A percentile compares a stretch with the other conserved stretches of the same genome.
These are phyloP conservation scores for Lithophane semibrunnea DNA, from an alignment of 2,888 invertebrate species.

Conservation along the genomic window DNA sequence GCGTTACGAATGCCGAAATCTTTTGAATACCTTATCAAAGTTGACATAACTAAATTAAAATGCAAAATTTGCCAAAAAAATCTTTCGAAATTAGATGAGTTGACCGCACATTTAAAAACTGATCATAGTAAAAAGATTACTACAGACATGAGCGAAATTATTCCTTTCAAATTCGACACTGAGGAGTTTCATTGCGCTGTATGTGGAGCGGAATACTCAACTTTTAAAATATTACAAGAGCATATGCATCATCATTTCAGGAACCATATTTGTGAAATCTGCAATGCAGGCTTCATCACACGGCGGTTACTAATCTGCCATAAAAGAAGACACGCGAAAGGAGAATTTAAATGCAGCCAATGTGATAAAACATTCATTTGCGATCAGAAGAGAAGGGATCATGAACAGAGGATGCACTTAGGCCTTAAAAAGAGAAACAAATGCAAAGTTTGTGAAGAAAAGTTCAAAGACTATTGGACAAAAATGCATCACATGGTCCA, in stretches of 20 bases:
- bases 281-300: constrained; percentile 69
- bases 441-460: constrained; percentile 75
- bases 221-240: constrained; percentile 69
- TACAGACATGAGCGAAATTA: constrained; percentile 63
- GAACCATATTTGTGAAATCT: constrained; percentile 70
- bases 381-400: constrained; percentile 68
- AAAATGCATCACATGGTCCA: constrained; percentile 75
- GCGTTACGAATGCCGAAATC: constrained; percentile 62
- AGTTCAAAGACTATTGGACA: constrained; percentile 74
- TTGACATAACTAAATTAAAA: constrained; percentile 72
- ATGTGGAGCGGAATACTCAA: constrained; percentile 65
- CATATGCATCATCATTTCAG: constrained; percentile 74
- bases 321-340: constrained; percentile 64
- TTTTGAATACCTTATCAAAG: constrained; percentile 67
- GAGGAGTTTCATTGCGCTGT: constrained; percentile 57
- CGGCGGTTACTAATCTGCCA: constrained; percentile 61
- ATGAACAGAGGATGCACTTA: constrained; percentile 71
- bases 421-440: constrained; percentile 72
- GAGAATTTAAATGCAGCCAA: constrained; percentile 81
- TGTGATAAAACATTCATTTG: constrained; percentile 82
- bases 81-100: constrained; percentile 44
- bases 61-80: constrained; percentile 68
- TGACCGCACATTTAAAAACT: constrained; percentile 52
- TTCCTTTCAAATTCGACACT: constrained; percentile 71
- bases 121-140: constrained; percentile 50